These are phyloP conservation scores for Diabrotica undecimpunctata DNA, from an alignment of 1,140 invertebrate genomes.

Conservation along the genomic window DNA sequence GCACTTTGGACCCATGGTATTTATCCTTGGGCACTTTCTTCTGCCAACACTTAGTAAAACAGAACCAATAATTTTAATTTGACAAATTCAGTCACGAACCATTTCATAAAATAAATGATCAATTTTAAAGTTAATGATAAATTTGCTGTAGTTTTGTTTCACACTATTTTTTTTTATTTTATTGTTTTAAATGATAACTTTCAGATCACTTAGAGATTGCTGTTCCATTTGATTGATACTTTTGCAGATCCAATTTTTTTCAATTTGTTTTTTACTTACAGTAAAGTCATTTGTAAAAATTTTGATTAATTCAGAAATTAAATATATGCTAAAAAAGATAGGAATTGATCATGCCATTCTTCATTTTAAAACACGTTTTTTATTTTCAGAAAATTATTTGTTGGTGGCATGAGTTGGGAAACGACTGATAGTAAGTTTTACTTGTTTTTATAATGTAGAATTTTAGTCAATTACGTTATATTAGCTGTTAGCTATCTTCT, in stretches of 20 bases:
- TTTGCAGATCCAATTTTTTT: no score
- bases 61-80: slow-evolving; percentile 47
- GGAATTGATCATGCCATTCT: slow-evolving; percentile 33
- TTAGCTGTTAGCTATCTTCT: slow-evolving; percentile 7
- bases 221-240: slow-evolving; percentile 41
- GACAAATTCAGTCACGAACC: slow-evolving; percentile 45
- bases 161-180: slow-evolving; percentile 2
- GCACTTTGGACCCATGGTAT: slow-evolving; percentile 59
- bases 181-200: slow-evolving; percentile 36
- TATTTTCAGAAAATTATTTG: slow-evolving; percentile 93
- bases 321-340: slow-evolving; percentile 5
- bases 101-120: slow-evolving; percentile 20
- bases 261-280: no score
- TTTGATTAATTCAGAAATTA: no score
- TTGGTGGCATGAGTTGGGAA: slow-evolving; percentile 96
- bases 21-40: slow-evolving; percentile 59
- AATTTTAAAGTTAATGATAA: slow-evolving; percentile 10
- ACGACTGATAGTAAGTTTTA: slow-evolving; percentile 89
- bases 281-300: no score
- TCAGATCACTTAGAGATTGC: slow-evolving; percentile 46
- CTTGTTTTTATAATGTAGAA: neutral
- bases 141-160: slow-evolving; percentile 21
- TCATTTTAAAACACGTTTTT: slow-evolving; percentile 37
- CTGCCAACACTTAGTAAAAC: slow-evolving; percentile 47
- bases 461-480: slow-evolving; percentile 19